Conservation (phyloP, 2,888 invertebrate species). For the Cacoxenus indagator region DNA sequence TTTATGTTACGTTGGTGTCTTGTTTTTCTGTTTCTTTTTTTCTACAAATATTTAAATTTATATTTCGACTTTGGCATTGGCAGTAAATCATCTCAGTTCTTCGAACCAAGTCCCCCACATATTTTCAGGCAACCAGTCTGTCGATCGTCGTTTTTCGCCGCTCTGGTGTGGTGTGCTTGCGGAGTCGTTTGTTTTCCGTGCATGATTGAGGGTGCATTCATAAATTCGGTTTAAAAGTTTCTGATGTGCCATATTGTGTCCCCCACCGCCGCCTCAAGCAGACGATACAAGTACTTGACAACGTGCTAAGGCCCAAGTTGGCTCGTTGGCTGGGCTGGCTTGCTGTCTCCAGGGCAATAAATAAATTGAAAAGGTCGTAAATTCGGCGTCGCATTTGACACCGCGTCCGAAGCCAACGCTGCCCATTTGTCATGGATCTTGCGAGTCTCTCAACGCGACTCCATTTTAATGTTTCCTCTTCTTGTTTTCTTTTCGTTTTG, state of each 20-base stretch:
- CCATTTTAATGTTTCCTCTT: not conserved
- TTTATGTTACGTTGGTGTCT: not conserved
- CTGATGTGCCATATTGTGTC: conserved; percentile 35
- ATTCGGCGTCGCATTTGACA: conserved; percentile 56
- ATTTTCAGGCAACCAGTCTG: conserved; percentile 8
- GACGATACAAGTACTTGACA: conserved; percentile 61
- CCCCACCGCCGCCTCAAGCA: not conserved
- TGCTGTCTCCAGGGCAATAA: conserved; percentile 48
- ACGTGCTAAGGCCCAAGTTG: conserved; percentile 55
- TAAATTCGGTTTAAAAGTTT: conserved; percentile 60
- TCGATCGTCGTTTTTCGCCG: not conserved
- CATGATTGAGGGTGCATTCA: conserved; percentile 65
- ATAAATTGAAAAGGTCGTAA: conserved; percentile 56
- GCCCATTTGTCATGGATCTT: not conserved
- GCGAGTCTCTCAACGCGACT: not conserved
- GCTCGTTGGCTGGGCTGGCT: conserved; percentile 32
- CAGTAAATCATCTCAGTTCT: conserved; percentile 53
- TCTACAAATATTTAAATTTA: conserved; percentile 59
- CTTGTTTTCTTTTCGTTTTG: not conserved
- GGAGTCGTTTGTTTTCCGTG: conserved; percentile 42
- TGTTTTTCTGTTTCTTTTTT: not conserved
- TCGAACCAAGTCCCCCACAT: conserved; percentile 29
- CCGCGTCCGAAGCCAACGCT: conserved; percentile 24
- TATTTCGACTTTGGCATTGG: conserved; percentile 48
- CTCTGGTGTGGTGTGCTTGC: conserved; percentile 35